Evolutionary conservation across 2,888 invertebrate species (phyloP), one percentile per base, ranked within the genome.

Genomic region (Sarcophaga variegata): DNA sequence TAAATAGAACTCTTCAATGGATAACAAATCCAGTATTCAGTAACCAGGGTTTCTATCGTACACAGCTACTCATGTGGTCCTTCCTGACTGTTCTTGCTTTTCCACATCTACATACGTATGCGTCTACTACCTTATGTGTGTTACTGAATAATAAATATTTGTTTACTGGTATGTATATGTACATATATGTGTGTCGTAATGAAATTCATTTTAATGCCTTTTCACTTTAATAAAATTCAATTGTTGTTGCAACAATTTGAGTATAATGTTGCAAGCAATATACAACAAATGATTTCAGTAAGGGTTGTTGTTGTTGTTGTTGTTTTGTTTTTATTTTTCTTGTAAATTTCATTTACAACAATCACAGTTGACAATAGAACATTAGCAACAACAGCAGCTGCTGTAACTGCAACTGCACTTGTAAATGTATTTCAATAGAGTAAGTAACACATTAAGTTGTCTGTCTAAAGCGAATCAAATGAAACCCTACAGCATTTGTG

Each of bases 181-280:
- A 49, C 49, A 47, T n/a, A 17, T 45, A 2, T 49, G 14, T 54
- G 54, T 54, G 17, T 54, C 2, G 54, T 54, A 14, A 14, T 17
- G 17, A 14, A 14, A 14, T 54, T 54, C 54, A 49, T 11, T 75
- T 67, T 62, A 75, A 62, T 69, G 25, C 45, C 47, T 74, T 66
- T 76, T 20, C 64, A 54, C 27, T 37, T 69, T 47, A 67, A 49
- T 62, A 67, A 80, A 74, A 47, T 81, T 74, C 74, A 81, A 67
- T 49, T 81, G 60, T 78, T 54, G 54, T 62, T 72, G 81, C 85
- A 85, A 74, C 77, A 85, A 62, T 59, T 81, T 78, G 54, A n/a
- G 67, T 85, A 77, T 85, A 74, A 75, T 81, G 69, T 81, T 85
- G 72, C 67, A 54, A 77, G 67, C 62, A 81, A 72, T 69, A 81